A percentile compares a stretch with the other conserved stretches of the same genome.
Conservation (phyloP, 2,888 invertebrate species). For the Eulithis testata region DNA sequence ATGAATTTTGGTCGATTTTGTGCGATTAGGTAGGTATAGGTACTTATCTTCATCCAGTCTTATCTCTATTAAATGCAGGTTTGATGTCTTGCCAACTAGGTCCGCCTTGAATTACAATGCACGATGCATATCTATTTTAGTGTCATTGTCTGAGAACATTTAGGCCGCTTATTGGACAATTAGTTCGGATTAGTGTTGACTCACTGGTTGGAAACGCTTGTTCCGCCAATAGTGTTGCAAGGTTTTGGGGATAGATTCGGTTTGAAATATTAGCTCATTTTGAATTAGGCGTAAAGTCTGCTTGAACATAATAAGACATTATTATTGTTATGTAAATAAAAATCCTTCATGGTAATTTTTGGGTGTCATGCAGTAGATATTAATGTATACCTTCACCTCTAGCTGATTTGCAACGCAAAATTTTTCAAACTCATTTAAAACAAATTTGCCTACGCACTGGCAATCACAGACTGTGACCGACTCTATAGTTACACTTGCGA, state of each 20-base stretch:
- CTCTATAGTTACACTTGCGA: slow-evolving; percentile 5
- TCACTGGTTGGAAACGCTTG: slow-evolving; percentile 30
- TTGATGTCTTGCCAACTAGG: slow-evolving; percentile 58
- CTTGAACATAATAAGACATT: too few relatives aligned
- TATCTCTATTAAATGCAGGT: slow-evolving; percentile 42
- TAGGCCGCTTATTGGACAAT: slow-evolving; percentile 28
- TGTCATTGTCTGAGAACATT: slow-evolving; percentile 22
- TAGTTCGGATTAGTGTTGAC: slow-evolving; percentile 27
- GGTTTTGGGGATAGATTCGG: slow-evolving; percentile 14
- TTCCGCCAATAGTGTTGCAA: slow-evolving; percentile 25
- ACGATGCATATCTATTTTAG: slow-evolving; percentile 43
- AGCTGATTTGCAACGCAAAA: too few relatives aligned
- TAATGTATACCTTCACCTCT: too few relatives aligned
- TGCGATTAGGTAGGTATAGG: too few relatives aligned
- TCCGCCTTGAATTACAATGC: slow-evolving; percentile 48
- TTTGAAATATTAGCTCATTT: slow-evolving; percentile 10
- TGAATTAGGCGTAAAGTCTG: too few relatives aligned
- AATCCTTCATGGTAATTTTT: too few relatives aligned
- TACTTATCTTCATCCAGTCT: background rate
- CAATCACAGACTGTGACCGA: background rate
- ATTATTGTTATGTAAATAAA: too few relatives aligned
- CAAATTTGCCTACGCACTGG: background rate
- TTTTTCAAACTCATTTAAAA: background rate
- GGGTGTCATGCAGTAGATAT: too few relatives aligned
- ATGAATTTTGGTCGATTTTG: too few relatives aligned